Evolutionary conservation across 2,888 invertebrate genomes (phyloP), one percentile per base, ranked within the genome.

Genomic region (Epinotia nisella): DNA sequence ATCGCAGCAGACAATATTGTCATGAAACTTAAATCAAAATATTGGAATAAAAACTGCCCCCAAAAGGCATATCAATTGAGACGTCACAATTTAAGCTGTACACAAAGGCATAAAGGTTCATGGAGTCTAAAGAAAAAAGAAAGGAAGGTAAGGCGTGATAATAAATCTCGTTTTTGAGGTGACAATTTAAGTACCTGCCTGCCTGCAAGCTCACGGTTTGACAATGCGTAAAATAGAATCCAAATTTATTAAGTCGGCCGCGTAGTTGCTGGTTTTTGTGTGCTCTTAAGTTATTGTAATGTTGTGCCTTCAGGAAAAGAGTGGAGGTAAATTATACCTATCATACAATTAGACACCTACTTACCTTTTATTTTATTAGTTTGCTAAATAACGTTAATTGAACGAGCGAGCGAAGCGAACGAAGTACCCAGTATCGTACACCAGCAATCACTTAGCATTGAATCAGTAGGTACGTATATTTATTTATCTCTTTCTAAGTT

Each of bases 91-190:
- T 64, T 73, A 73, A 73, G 73, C 68, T 64, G 13, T 24, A 35
- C 35, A 73, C 73, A 73, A 73, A 69, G 53, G 73, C 64, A 69
- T 62, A 73, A 73, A 72, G 68, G 51, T 58, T 64, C 59, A 68
- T 41, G 41, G 64, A 58, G 45, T 59, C 45, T 24, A 49, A n/a
- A 41, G n/a, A 29, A 58, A 58, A 67, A 56, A 56, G 41, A 67
- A 72, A 69, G 64, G 60, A 69, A 71, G 65, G 60, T 68, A 59
- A 68, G 71, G 68, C 73, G 65, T 69, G 65, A 65, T 65, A 71
- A 75, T 76, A 75, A 76, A 76, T 76, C 75, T 76, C 70, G 58
- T 75, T 76, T 74, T 73, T 69, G 66, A 76, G 75, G 75, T 75
- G 76, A 76, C 76, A 75, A 76, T 75, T 76, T 76, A 76, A 76